These are phyloP conservation scores for Mus pahari DNA, from an alignment of 2,113 vertebrate genomes.

Conservation along the genomic window DNA sequence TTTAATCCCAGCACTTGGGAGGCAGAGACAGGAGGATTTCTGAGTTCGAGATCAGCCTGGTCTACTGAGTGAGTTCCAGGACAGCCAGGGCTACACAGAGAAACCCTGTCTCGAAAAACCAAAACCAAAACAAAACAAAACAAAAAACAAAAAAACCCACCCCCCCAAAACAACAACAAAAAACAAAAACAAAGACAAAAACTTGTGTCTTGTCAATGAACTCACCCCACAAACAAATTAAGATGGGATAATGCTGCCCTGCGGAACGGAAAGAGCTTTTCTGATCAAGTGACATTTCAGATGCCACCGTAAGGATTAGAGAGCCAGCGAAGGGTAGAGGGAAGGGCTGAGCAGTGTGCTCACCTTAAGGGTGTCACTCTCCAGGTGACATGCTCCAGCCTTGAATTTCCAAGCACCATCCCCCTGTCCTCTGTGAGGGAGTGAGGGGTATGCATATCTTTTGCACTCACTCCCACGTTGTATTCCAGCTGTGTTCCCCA, in stretches of 20 bases:
- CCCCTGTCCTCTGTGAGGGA: background rate
- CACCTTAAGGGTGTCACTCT: background rate
- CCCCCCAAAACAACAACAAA: no score
- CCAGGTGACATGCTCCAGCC: background rate
- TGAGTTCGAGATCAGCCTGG: no score
- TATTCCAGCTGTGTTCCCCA: background rate
- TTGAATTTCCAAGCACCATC: background rate
- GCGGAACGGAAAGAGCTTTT: background rate
- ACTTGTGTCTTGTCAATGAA: background rate
- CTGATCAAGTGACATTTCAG: background rate
- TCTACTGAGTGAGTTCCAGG: no score
- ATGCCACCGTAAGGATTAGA: background rate
- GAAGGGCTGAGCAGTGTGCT: background rate
- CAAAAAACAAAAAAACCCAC: no score
- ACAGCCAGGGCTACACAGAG: no score
- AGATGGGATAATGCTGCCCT: background rate
- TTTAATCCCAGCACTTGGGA: no score
- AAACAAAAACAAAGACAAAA: no score
- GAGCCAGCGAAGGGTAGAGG: background rate
- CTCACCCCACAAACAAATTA: background rate
- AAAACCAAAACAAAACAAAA: no score
- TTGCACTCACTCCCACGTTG: background rate
- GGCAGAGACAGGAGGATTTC: no score
- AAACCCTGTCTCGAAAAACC: no score
- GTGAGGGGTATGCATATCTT: rapidly evolving